Percentiles rank a stretch among this genome's conserved stretches.
Evolutionary conservation across 2,113 vertebrate species (phyloP).

Genomic region (Butorides virescens): DNA sequence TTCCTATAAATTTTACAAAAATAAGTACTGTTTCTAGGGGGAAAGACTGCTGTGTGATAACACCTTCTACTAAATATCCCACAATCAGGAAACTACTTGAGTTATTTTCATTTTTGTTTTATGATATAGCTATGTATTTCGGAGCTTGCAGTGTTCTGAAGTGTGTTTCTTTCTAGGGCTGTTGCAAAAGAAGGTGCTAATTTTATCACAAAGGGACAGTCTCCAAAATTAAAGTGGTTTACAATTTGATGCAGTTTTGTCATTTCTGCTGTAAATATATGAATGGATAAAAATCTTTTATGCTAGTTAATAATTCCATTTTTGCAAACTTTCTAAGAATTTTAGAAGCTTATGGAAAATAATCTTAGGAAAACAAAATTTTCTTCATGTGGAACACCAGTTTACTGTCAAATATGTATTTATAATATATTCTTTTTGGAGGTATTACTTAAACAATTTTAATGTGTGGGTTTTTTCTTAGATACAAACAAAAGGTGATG

Average conservation of each 20-base stretch:
- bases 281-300: neutral
- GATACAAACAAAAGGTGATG: neutral
- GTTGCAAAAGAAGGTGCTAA: neutral
- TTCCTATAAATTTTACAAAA: slow-evolving; percentile 3
- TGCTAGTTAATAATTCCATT: neutral
- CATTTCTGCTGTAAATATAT: neutral
- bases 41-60: neutral
- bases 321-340: neutral
- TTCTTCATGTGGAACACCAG: neutral
- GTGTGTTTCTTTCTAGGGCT: neutral
- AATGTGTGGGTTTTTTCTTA: neutral
- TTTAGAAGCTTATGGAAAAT: neutral
- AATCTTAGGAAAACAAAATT: neutral
- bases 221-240: neutral
- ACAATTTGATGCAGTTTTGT: neutral
- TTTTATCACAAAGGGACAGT: neutral
- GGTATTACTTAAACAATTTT: neutral
- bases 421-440: neutral
- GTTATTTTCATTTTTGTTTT: neutral
- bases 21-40: neutral
- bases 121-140: neutral
- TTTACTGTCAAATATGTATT: neutral
- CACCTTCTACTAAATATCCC: slow-evolving; percentile 25
- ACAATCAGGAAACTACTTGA: neutral
- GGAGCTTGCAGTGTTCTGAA: neutral